Evolutionary conservation across 1,140 invertebrate species (phyloP), one percentile per base, ranked within the genome.

Genomic region (Meteorus sp.): DNA sequence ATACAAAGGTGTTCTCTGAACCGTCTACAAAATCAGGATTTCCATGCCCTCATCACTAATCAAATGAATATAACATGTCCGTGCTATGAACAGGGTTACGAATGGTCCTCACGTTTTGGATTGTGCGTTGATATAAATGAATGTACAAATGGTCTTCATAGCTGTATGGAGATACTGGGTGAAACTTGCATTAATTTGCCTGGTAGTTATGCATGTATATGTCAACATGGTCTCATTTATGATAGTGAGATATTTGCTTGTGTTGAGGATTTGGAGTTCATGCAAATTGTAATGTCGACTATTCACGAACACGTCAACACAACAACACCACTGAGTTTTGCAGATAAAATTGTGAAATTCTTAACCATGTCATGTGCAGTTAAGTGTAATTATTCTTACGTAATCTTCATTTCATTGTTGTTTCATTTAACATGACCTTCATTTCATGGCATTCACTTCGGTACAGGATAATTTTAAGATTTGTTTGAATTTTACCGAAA

Each of bases 61-160:
- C 68, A 69, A 67, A 77, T 85, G 81, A 88, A 88, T 68, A 73
- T 86, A 33, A 81, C 75, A 22, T 88, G 86, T 66, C 47, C 73
- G 27, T 88, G 86, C 63, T 65, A 63, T 22, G 53, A 71, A 4
- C 7, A 41, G 2, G 85, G 85, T 0, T 83, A 81, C 69, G 69
- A 74, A 53, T 87, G 85, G 85, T 82, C 77, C 45, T 83, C 83
- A 2, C 66, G 76, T 51, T 85, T 81, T 63, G 83, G 84, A 9
- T 73, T 85, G 25, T 87, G 85, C 68, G 68, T 86, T 7, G 86
- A 88, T 71, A 68, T 83, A n/a, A 81, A 88, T 65, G 86, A 88
- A 70, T 88, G 86, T 67, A 53, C 62, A 0, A 66, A 56, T 8
- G 69, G 65, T 7, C 52, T 51, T 7, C 72, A 85, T 54, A 70